phyloP scores from a whole-genome alignment of 2,888 invertebrate species.

The Itoplectis maculator region DNA sequence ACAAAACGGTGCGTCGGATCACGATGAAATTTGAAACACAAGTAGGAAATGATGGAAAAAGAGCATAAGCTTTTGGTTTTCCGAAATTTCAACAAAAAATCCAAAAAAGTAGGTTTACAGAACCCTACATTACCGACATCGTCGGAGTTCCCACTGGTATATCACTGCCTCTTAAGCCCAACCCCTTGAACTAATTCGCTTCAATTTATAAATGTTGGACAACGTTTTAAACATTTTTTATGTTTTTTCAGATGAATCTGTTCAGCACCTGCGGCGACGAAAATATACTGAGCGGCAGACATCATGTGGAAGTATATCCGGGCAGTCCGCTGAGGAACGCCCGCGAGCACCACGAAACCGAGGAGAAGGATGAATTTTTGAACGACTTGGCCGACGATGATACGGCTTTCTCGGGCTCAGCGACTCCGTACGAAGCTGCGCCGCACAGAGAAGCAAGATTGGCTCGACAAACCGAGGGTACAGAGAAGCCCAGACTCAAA shows the following conservation, averaged over 20 bases:
- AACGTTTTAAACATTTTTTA: neutral
- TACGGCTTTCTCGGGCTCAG: slow-evolving; percentile 5
- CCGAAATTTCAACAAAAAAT: too few relatives aligned
- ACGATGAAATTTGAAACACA: too few relatives aligned
- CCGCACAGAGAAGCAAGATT: slow-evolving; percentile 61
- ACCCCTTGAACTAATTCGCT: neutral
- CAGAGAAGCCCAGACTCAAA: slow-evolving; percentile 90
- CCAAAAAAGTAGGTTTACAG: too few relatives aligned
- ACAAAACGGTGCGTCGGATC: too few relatives aligned
- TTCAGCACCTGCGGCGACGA: slow-evolving; percentile 93
- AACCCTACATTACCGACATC: too few relatives aligned
- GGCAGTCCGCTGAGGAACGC: slow-evolving; percentile 86
- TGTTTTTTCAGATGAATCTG: slow-evolving; percentile 87
- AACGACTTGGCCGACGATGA: slow-evolving; percentile 55
- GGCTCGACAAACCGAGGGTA: slow-evolving; percentile 73
- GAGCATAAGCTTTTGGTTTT: neutral
- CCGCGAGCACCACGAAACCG: slow-evolving; percentile 67
- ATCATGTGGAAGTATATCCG: slow-evolving; percentile 93
- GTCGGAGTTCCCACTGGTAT: too few relatives aligned
- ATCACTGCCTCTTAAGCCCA: too few relatives aligned
- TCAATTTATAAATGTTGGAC: neutral
- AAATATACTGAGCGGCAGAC: slow-evolving; percentile 89
- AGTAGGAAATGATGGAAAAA: neutral
- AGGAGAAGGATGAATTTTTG: slow-evolving; percentile 47
- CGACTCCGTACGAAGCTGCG: slow-evolving; percentile 3